A percentile compares a stretch with the other conserved stretches of the same genome.
These are phyloP conservation scores for Chrysaora quinquecirrha DNA, from an alignment of 30 jellyfish, hydroid and myxozoan genomes.

Conservation along the genomic window DNA sequence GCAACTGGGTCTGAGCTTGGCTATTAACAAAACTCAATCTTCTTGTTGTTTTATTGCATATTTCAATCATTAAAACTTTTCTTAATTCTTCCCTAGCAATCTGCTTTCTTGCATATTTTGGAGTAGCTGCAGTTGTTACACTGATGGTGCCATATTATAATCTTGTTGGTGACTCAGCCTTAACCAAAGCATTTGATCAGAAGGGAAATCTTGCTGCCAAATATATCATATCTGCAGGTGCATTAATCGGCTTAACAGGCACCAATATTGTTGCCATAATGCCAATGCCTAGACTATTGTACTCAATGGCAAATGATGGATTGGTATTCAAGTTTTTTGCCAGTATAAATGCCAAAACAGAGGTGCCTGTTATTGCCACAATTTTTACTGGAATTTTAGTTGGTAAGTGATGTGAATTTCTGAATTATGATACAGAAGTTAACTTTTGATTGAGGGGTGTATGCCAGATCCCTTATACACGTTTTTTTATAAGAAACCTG, in stretches of 20 bases:
- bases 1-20: no score
- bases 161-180: slow-evolving; percentile 81
- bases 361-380: slow-evolving; percentile 82
- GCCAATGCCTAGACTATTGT: slow-evolving; percentile 87
- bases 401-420: slow-evolving; percentile 53
- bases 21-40: no score
- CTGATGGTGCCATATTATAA: slow-evolving; percentile 78
- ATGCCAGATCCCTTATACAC: no score
- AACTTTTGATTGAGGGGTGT: no score
- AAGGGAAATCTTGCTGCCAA: slow-evolving; percentile 63
- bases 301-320: slow-evolving; percentile 95
- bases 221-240: slow-evolving; percentile 87
- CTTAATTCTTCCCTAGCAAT: no score
- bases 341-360: slow-evolving; percentile 58
- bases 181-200: slow-evolving; percentile 86
- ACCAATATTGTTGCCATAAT: slow-evolving; percentile 74
- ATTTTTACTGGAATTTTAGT: slow-evolving; percentile 72
- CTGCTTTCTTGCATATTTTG: slow-evolving; percentile 93
- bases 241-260: slow-evolving; percentile 84
- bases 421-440: no score
- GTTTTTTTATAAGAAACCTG: no score
- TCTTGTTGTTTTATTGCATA: no score
- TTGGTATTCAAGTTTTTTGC: slow-evolving; percentile 64
- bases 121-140: slow-evolving; percentile 83
- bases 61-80: no score